Evolutionary conservation across 1,140 invertebrate genomes (phyloP).

Genomic region (Octopus bimaculoides): DNA sequence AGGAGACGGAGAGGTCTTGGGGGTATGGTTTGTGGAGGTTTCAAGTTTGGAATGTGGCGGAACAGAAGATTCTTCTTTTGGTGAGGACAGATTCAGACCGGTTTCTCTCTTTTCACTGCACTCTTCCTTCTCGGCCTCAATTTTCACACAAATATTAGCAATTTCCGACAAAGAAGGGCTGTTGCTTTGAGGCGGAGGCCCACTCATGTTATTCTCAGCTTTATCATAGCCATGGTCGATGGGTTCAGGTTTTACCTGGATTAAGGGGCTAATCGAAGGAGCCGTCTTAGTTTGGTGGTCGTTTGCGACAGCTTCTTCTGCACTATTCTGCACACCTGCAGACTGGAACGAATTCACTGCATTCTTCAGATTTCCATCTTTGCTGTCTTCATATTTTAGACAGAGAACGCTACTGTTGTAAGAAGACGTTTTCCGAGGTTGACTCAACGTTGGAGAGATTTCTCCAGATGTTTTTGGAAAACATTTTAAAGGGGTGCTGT

Average conservation of each 20-base stretch:
- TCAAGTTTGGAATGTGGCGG: constrained; percentile 7
- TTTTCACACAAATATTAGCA: constrained; percentile 3
- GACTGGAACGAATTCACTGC: not conserved
- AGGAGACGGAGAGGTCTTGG: not conserved
- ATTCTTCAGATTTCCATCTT: not conserved
- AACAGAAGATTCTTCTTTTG: constrained; percentile 12
- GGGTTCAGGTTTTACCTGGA: constrained; percentile 5
- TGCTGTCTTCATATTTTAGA: not conserved
- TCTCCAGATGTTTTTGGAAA: too few species aligned
- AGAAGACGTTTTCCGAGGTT: not conserved
- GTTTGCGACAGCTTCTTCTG: not conserved
- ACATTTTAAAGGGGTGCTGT: not conserved
- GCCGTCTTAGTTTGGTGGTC: not conserved
- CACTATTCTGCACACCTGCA: not conserved
- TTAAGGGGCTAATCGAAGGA: not conserved
- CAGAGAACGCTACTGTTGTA: not conserved
- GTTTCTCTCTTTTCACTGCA: not conserved
- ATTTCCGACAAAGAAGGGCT: not conserved
- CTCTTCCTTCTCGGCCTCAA: constrained; percentile 11
- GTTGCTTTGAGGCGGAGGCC: not conserved
- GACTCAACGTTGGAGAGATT: not conserved
- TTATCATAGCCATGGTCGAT: not conserved
- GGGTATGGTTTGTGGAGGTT: not conserved
- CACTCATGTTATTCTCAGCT: not conserved
- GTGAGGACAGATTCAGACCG: not conserved